Conservation (phyloP, 2,888 invertebrate species). For the Dasysyrphus tricinctus region DNA sequence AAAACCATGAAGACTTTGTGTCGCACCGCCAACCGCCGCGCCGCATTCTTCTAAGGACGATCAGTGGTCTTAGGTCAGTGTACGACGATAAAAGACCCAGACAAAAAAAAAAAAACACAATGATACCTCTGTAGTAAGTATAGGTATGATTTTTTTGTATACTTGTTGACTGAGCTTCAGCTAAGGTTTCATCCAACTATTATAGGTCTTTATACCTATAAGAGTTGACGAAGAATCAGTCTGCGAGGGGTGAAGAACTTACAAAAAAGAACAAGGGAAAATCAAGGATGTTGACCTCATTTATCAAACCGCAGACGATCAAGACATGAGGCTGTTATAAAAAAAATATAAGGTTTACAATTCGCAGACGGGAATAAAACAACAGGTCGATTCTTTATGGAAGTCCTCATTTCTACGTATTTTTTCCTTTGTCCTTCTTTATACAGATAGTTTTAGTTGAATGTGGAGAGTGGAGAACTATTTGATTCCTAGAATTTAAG, state of each 20-base stretch:
- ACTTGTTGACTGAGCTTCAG: conserved; percentile 41
- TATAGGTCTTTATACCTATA: background rate
- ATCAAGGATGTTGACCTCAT: conserved; percentile 82
- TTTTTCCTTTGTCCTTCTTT: conserved; percentile 70
- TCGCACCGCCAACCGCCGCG: background rate
- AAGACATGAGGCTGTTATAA: conserved; percentile 35
- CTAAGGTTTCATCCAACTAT: conserved; percentile 47
- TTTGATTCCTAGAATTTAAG: conserved; percentile 51
- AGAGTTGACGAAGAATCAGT: conserved; percentile 8
- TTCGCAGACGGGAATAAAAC: conserved; percentile 44
- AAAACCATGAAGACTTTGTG: conserved; percentile 50
- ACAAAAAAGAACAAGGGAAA: conserved; percentile 80
- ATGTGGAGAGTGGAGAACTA: conserved; percentile 2
- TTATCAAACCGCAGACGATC: conserved; percentile 65
- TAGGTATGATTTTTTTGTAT: background rate
- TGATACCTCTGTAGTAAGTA: background rate
- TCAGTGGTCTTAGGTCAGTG: conserved; percentile 68
- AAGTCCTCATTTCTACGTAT: conserved; percentile 14
- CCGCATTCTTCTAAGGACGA: background rate
- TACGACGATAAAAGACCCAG: conserved; percentile 61
- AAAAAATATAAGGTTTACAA: conserved; percentile 42
- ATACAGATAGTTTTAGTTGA: background rate
- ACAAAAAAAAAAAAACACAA: conserved; percentile 10
- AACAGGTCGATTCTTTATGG: conserved; percentile 51
- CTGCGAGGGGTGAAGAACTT: conserved; percentile 14